Evolutionary conservation across 2,888 invertebrate species (phyloP).

Genomic region (Sialis lutaria): DNA sequence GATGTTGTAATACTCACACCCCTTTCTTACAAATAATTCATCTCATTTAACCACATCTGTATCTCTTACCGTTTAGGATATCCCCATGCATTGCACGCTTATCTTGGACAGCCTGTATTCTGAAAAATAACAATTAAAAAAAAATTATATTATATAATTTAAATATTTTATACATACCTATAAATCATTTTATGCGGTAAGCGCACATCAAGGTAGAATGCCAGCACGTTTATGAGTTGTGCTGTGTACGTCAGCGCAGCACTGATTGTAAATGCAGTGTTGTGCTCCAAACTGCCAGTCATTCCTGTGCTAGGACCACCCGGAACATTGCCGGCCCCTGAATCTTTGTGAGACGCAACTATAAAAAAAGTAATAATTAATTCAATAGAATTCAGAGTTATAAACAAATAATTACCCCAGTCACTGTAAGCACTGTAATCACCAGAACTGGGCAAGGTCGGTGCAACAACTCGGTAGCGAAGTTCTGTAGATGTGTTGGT

Average conservation of each 20-base stretch:
- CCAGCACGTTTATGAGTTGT: conserved; percentile 65
- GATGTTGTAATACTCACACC: too few species aligned
- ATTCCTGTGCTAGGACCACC: neutral
- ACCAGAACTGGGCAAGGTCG: conserved; percentile 66
- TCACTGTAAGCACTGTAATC: conserved; percentile 64
- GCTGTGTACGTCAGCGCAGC: conserved; percentile 75
- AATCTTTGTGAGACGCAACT: conserved; percentile 4
- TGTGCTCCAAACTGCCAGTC: neutral
- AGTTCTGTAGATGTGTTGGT: conserved; percentile 41
- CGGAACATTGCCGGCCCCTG: neutral
- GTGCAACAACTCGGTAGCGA: conserved; percentile 64
- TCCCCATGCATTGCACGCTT: too few species aligned
- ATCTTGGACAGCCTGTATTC: too few species aligned
- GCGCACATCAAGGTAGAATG: conserved; percentile 66
- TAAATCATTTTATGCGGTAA: conserved; percentile 59
- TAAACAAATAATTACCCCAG: conserved; percentile 41
- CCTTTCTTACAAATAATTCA: too few species aligned
- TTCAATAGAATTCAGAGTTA: neutral
- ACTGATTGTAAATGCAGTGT: conserved; percentile 14
- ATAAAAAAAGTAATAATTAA: neutral
- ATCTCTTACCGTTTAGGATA: too few species aligned
- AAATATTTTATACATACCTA: conserved; percentile 27
- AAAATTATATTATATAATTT: neutral
- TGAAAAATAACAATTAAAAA: conserved; percentile 2
- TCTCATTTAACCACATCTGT: too few species aligned